Base-by-base conservation (phyloP, 2,888 invertebrate genomes). In the Diogma glabrata region DNA sequence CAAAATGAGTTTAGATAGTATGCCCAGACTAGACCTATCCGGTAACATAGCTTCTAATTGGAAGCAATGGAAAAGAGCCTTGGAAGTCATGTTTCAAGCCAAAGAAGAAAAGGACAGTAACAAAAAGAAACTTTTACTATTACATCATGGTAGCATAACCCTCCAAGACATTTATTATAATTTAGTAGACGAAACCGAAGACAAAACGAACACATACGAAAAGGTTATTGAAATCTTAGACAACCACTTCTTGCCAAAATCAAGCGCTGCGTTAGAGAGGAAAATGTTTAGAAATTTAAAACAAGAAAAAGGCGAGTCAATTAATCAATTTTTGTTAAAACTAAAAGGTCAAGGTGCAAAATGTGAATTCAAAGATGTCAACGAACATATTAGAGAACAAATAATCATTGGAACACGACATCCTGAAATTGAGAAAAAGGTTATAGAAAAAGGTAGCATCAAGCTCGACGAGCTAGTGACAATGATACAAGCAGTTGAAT, bases 301-400 rank as follows among this genome's bases (percentile, higher is more conserved):
- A 58, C 48, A 60, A 50, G 59, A 61, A 60, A 36, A 36, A 23
- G 55, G 47, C 2, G 61, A 63, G 36, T 60, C 57, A 43, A 60
- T 63, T 49, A 59, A 60, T 24, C 61, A 59, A 38, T 63, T 61
- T 49, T 19, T 61, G 6, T 43, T 59, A 14, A 51, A 58, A 45
- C 46, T 61, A 17, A 24, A 36, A 6, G 22, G 9, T 14, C 48
- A 49, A 36, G 48, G 30, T 20, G 36, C 19, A 10, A 24, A 26
- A 22, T 49, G 48, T 22, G 36, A 49, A 9, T 49, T 49, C 36
- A 33, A 33, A 14, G 48, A 36, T 12, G 20, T 49, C 6, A 36
- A 49, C 12, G 36, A 36, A 33, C 10, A 33, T 14, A 33, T 33
- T 14, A 33, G 33, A 33, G 33, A 33, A 33, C 33, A 33, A 33